phyloP scores from a whole-genome alignment of 2,888 invertebrate species.

The Ptycholaimellus sp. region DNA sequence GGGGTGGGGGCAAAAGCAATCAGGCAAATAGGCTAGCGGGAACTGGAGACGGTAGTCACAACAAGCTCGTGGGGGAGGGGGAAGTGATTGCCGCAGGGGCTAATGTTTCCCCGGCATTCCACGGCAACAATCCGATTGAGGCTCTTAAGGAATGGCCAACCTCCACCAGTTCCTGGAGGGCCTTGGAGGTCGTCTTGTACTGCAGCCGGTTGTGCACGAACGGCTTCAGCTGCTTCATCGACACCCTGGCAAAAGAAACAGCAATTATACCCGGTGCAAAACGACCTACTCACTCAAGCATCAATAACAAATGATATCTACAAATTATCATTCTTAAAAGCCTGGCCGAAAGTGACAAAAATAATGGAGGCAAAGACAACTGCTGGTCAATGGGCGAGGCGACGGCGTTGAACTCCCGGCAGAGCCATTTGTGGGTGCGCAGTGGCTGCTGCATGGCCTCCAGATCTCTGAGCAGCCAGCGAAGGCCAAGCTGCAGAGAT shows the following conservation, averaged over 20 bases:
- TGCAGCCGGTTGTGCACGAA: conserved; percentile 22
- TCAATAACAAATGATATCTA: no score
- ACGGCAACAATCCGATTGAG: no score
- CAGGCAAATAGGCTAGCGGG: no score
- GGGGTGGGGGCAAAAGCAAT: no score
- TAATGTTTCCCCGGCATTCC: no score
- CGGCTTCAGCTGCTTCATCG: conserved; percentile 23
- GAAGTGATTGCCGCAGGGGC: no score
- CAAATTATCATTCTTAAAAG: no score
- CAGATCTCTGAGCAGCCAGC: conserved; percentile 7
- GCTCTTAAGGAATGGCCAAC: conserved; percentile 7
- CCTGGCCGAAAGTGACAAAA: neutral
- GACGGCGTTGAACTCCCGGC: conserved; percentile 18
- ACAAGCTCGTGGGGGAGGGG: no score
- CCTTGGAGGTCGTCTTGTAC: conserved; percentile 18
- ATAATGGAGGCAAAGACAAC: neutral
- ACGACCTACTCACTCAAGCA: neutral
- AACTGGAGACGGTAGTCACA: no score
- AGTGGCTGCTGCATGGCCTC: conserved; percentile 11
- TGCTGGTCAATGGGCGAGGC: conserved; percentile 6
- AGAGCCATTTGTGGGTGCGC: conserved; percentile 17
- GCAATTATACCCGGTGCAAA: neutral
- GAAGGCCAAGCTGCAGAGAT: no score
- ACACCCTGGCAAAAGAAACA: conserved; percentile 10
- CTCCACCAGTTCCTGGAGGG: conserved; percentile 20